Percentiles rank a stretch among this genome's conserved stretches.
Conservation (phyloP, 2,888 invertebrate species). For the Julus scandinavius region DNA sequence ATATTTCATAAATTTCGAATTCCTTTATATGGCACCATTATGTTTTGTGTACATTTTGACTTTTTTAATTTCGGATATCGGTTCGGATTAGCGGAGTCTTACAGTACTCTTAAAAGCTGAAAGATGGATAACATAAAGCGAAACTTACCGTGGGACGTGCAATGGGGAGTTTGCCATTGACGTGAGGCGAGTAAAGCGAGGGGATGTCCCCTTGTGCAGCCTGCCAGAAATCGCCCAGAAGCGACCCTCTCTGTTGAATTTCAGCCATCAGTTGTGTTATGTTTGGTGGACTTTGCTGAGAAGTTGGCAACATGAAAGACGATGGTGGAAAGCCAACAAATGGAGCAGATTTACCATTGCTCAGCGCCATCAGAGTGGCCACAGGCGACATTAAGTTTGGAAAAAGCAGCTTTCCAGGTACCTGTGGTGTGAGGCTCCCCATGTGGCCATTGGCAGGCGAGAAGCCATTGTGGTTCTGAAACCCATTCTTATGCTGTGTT, state of each 20-base stretch:
- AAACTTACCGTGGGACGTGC: conserved; percentile 19
- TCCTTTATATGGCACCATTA: no score
- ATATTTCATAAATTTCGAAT: no score
- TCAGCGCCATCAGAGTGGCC: conserved; percentile 19
- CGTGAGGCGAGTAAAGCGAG: neutral
- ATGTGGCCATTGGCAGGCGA: neutral
- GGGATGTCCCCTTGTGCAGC: conserved; percentile 46
- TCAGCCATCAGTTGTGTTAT: conserved; percentile 51
- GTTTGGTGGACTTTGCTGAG: conserved; percentile 13
- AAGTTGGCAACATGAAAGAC: conserved; percentile 14
- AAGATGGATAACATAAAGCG: neutral
- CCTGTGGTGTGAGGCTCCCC: neutral
- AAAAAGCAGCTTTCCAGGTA: conserved; percentile 10
- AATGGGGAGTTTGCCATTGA: conserved; percentile 46
- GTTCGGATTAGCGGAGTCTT: no score
- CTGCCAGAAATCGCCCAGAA: conserved; percentile 55
- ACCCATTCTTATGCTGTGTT: conserved; percentile 17
- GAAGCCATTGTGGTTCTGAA: conserved; percentile 27
- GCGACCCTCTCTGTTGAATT: conserved; percentile 53
- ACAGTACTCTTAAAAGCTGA: neutral
- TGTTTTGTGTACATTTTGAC: no score
- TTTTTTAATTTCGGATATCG: no score
- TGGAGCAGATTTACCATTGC: neutral
- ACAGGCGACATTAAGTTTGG: neutral
- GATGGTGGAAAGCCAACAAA: conserved; percentile 48